Evolutionary conservation across 2,797 vertebrate species (phyloP).

Genomic region (Megalops cyprinoides): DNA sequence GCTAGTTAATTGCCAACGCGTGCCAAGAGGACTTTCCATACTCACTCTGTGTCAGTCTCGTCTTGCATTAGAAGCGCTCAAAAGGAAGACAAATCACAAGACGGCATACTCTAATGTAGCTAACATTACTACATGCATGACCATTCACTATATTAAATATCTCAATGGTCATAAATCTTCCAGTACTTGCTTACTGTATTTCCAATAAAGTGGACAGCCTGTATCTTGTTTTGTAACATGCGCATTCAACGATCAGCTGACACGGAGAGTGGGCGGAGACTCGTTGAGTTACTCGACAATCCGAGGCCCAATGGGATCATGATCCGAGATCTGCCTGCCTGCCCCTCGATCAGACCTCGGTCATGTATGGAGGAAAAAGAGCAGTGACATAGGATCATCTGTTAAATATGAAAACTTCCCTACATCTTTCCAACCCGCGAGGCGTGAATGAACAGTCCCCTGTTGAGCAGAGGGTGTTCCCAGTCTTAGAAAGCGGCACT

Average conservation of each 20-base stretch:
- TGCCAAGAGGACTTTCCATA: slow-evolving; percentile 22
- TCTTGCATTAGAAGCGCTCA: slow-evolving; percentile 54
- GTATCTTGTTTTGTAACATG: slow-evolving; percentile 10
- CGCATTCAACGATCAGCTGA: background rate
- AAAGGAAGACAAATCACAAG: slow-evolving; percentile 39
- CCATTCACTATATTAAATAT: no score
- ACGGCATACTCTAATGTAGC: background rate
- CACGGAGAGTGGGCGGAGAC: no score
- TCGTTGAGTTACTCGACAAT: background rate
- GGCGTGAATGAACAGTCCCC: no score
- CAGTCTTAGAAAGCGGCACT: no score
- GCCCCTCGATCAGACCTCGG: no score
- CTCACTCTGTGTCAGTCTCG: slow-evolving; percentile 74
- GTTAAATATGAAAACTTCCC: no score
- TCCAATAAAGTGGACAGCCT: background rate
- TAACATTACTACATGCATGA: background rate
- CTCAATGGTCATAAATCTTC: background rate
- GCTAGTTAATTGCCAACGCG: background rate
- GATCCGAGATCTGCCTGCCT: background rate
- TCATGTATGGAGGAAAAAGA: no score
- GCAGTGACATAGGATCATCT: no score
- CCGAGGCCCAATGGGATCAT: no score
- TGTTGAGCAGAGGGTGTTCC: no score
- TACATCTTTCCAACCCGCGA: no score
- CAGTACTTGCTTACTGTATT: background rate